A percentile compares a stretch with the other conserved stretches of the same genome.
Conservation (phyloP, 2,797 vertebrate genomes). For the Pteronotus mesoamericanus region DNA sequence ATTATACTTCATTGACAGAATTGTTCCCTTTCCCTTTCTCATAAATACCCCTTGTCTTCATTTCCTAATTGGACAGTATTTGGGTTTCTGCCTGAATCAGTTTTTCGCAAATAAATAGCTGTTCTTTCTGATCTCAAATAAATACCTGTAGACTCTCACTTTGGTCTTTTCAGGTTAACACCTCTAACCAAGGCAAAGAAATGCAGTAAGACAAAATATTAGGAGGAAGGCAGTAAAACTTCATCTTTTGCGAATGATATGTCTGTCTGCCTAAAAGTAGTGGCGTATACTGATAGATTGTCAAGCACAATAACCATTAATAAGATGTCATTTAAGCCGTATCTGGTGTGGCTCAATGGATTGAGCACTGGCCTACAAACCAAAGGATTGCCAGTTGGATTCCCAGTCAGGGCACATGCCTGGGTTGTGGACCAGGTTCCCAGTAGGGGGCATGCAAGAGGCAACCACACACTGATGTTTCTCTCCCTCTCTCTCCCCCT, state of each 20-base stretch:
- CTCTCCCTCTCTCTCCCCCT: no score
- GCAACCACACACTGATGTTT: no score
- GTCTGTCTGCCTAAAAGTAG: neutral
- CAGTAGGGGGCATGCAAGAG: no score
- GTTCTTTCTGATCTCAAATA: neutral
- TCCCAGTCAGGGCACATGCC: no score
- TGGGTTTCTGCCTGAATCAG: neutral
- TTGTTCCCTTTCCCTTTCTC: neutral
- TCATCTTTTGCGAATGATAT: neutral
- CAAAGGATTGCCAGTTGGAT: no score
- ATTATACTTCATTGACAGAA: neutral
- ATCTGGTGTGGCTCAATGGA: no score
- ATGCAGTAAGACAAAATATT: neutral
- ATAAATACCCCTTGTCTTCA: neutral
- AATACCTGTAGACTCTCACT: neutral
- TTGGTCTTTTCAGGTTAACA: neutral
- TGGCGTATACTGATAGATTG: neutral
- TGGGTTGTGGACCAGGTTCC: no score
- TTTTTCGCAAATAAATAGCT: neutral
- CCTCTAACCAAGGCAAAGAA: neutral
- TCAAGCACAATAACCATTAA: neutral
- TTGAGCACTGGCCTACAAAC: no score
- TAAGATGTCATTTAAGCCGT: neutral
- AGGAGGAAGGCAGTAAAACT: neutral
- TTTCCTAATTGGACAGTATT: neutral